Conservation (phyloP, 1,140 invertebrate genomes). For the Tetramorium simillimum region DNA sequence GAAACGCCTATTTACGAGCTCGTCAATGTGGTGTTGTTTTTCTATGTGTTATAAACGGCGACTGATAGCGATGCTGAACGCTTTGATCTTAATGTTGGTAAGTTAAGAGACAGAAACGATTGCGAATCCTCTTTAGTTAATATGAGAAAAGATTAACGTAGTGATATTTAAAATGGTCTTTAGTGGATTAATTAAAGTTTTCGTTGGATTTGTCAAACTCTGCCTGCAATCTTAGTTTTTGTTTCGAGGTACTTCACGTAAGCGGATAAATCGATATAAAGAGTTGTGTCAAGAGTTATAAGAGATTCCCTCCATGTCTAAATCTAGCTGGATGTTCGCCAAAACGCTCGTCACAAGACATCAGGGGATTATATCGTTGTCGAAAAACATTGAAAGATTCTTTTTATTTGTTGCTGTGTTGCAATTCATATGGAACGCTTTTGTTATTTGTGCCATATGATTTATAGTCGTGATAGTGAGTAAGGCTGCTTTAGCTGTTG, state of each 20-base stretch:
- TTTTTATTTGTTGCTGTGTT: slow-evolving; percentile 47
- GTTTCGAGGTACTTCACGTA: slow-evolving; percentile 51
- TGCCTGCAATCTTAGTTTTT: not conserved
- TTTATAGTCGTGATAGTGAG: slow-evolving; percentile 60
- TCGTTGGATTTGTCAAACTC: not conserved
- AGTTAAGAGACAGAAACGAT: not conserved
- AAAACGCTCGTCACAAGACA: slow-evolving; percentile 36
- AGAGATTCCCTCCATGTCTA: not conserved
- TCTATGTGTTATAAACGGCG: slow-evolving; percentile 30
- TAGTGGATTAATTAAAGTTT: not conserved
- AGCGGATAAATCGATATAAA: slow-evolving; percentile 59
- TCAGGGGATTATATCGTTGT: slow-evolving; percentile 57
- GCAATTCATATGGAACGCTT: slow-evolving; percentile 56
- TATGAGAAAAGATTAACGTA: not conserved
- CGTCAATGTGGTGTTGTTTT: slow-evolving; percentile 10
- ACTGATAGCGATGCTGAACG: slow-evolving; percentile 42
- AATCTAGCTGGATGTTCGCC: not conserved
- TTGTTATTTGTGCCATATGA: slow-evolving; percentile 49
- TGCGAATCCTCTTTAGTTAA: not conserved
- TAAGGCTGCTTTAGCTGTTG: not conserved
- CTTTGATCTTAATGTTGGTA: slow-evolving; percentile 51
- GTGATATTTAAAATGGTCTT: not conserved
- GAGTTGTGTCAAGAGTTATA: slow-evolving; percentile 42
- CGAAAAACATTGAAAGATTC: slow-evolving; percentile 21
- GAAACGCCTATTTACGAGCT: slow-evolving; percentile 44